Percentiles rank a stretch among this genome's conserved stretches.
Conservation (phyloP, 1,140 invertebrate species). For the Bombus fervidus region DNA sequence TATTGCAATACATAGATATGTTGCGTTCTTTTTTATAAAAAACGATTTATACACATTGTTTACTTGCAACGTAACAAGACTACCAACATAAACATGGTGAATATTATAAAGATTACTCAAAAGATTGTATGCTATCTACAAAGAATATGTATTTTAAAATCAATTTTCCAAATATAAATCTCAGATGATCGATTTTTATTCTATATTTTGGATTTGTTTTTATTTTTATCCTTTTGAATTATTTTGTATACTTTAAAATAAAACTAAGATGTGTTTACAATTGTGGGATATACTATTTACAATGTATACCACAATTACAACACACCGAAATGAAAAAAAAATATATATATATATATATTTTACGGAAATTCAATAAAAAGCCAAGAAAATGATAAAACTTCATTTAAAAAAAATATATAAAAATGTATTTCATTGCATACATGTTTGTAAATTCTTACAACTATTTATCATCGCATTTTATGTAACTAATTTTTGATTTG, state of each 20-base stretch:
- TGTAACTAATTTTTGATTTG: constrained; percentile 18
- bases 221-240: neutral
- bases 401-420: neutral
- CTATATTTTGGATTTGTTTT: neutral
- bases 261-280: neutral
- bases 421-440: constrained; percentile 31
- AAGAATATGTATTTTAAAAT: neutral
- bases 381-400: neutral
- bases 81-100: neutral
- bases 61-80: too few species aligned
- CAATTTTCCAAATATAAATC: neutral
- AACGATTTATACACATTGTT: too few species aligned
- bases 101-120: neutral
- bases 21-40: neutral
- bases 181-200: neutral
- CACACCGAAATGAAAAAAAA: too few species aligned
- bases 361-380: neutral
- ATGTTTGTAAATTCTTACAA: constrained; percentile 7
- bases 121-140: neutral
- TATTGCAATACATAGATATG: neutral
- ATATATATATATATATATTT: neutral
- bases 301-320: neutral
- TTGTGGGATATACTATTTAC: neutral
- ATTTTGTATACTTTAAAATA: neutral
- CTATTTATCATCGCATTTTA: constrained; percentile 27